Percentiles rank a stretch among this genome's conserved stretches.
These are phyloP conservation scores for Epinephelus coioides DNA, from an alignment of 2,797 vertebrate genomes.

Conservation along the genomic window DNA sequence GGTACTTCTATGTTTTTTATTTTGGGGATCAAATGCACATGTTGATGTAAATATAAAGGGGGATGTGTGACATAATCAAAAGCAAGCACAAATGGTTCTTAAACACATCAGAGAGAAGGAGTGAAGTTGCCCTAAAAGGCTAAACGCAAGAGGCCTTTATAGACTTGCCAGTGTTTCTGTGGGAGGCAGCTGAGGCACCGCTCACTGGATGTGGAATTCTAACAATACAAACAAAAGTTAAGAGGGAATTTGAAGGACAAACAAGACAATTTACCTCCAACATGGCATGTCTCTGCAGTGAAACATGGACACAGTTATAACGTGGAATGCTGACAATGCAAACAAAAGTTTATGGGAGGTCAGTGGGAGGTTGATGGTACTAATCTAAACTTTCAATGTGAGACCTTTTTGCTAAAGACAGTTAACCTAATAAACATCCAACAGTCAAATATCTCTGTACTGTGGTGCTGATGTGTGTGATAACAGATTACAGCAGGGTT, in stretches of 20 bases:
- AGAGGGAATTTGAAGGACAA: neutral
- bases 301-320: neutral
- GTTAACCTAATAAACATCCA: neutral
- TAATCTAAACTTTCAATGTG: neutral
- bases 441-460: neutral
- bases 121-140: neutral
- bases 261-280: neutral
- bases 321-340: neutral
- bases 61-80: too few relatives aligned
- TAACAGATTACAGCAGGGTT: conserved; percentile 1
- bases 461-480: neutral
- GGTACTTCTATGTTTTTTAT: too few relatives aligned
- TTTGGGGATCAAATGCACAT: too few relatives aligned
- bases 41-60: too few relatives aligned
- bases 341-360: neutral
- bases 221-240: neutral
- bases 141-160: neutral
- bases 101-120: neutral
- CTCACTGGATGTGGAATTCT: neutral
- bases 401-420: neutral
- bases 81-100: neutral
- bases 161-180: neutral
- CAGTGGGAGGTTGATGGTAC: neutral
- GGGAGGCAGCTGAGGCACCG: neutral
- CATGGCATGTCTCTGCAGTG: neutral